phyloP scores from a whole-genome alignment of 2,797 vertebrate genomes.

The Micrastur ruficollis region DNA sequence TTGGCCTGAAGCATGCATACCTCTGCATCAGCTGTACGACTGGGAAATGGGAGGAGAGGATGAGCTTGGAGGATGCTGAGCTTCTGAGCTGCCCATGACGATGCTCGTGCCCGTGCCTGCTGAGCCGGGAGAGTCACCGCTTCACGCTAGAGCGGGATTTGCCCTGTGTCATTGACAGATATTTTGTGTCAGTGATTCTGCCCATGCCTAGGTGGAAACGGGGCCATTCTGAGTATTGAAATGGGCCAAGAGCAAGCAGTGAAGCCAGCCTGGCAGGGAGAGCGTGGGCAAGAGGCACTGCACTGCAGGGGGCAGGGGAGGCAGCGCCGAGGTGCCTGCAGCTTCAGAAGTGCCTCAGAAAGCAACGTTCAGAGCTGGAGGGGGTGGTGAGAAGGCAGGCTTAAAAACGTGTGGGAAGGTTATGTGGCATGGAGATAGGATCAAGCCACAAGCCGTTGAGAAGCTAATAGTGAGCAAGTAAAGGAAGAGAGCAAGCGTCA shows the following conservation, averaged over 20 bases:
- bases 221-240: neutral
- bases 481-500: neutral
- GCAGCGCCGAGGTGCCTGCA: neutral
- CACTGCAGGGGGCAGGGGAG: neutral
- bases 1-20: neutral
- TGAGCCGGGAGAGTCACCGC: neutral
- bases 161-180: neutral
- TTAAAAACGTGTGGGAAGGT: neutral
- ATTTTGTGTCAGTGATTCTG: neutral
- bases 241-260: neutral
- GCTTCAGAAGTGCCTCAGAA: neutral
- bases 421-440: neutral
- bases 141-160: neutral
- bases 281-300: rapidly evolving
- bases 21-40: neutral
- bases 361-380: neutral
- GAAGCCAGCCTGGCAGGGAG: neutral
- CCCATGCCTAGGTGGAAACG: rapidly evolving
- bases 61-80: neutral
- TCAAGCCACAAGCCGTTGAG: neutral
- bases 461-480: neutral
- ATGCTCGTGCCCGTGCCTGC: rapidly evolving
- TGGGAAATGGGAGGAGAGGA: neutral
- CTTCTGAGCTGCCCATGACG: neutral
- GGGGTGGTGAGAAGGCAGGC: neutral